Conservation (phyloP, 2,888 invertebrate genomes). For the Stramonita haemastoma region DNA sequence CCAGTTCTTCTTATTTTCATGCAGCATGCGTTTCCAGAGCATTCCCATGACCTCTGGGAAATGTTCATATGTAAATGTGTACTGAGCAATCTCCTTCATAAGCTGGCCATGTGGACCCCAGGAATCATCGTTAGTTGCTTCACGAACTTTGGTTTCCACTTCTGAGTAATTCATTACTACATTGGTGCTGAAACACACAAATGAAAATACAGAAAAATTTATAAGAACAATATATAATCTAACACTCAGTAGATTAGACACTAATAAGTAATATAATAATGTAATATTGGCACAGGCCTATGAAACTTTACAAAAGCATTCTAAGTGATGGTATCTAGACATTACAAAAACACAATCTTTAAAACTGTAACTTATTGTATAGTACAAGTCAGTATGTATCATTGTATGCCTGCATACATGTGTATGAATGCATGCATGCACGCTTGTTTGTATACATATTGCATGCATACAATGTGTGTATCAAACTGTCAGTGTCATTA, state of each 20-base stretch:
- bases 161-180: constrained; percentile 99
- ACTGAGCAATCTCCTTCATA: constrained; percentile 98
- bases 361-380: background rate
- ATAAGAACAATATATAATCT: background rate
- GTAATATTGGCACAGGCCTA: too few relatives aligned
- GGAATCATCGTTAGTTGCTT: constrained; percentile 99
- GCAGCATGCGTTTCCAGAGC: constrained; percentile 99
- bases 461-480: background rate
- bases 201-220: background rate
- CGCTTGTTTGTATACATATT: background rate
- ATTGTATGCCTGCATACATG: background rate
- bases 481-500: background rate
- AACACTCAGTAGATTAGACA: too few relatives aligned
- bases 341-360: too few relatives aligned
- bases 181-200: constrained; percentile 87
- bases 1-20: constrained; percentile 98
- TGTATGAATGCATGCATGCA: background rate
- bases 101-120: constrained; percentile 96
- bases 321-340: too few relatives aligned
- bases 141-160: constrained; percentile 97
- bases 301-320: too few relatives aligned
- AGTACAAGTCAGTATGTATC: background rate
- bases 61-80: constrained; percentile 98
- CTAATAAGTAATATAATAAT: too few relatives aligned
- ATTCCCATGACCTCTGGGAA: constrained; percentile 99